Base-by-base conservation (phyloP, 2,888 invertebrate genomes). In the Meliscaeva auricollis region DNA sequence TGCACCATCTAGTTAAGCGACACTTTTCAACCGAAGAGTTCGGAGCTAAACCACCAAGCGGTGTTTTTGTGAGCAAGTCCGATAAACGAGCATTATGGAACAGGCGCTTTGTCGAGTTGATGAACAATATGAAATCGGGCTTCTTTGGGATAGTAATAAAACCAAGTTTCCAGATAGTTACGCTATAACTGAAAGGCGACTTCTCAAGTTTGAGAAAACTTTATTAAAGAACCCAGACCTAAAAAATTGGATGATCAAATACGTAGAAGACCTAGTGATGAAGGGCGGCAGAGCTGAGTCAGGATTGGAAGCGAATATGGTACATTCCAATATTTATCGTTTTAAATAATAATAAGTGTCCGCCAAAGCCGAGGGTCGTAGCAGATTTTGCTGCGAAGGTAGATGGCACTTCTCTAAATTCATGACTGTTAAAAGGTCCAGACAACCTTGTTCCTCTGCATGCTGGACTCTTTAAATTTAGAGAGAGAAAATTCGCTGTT, bases 11-110 rank as follows among this genome's bases (percentile, higher is more conserved):
- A 6, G 56, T 76, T 3, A 68, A 68, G 26, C 38, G 6, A 3
- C 41, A 76, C 38, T 70, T 77, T 11, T 35, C 62, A 17, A 77
- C 52, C 11, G 70, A 70, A n/a, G 62, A 62, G 20, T 77, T 77
- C 32, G 77, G 62, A 41, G 70, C 70, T 15, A 35, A 38, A 6
- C 44, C 60, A 3, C 41, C 48, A 1, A 70, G 22, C 1, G 44
- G 38, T 26, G 30, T 62, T 9, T 46, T 70, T 30, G 54, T 62
- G 0, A 48, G 38, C n/a, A 41, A 46, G 26, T 30, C 35, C 20
- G 70, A 70, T 11, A 15, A 44, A n/a, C 54, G 62, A 22, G 54
- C 54, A 2, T 46, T 7, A 75, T 58, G 75, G 41, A 41, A 15
- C 52, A 17, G 17, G 66, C 66, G 1, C 35, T 75, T 15, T 20